A percentile compares a stretch with the other conserved stretches of the same genome.
phyloP scores from a whole-genome alignment of 2,888 invertebrate species.

The Trichopoda pennipes region DNA sequence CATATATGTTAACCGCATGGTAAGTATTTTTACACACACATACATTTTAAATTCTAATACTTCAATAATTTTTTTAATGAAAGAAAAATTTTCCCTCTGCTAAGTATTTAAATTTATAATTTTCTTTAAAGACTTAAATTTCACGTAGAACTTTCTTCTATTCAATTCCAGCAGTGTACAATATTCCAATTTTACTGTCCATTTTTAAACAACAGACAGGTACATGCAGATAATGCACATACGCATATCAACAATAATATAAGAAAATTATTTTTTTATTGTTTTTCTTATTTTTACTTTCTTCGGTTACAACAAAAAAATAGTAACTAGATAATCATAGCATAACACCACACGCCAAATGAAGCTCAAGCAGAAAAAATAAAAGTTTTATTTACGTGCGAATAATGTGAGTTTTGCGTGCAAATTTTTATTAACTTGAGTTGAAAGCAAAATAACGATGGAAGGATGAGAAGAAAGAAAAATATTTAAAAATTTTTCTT shows the following conservation, averaged over 20 bases:
- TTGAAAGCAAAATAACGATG: background rate
- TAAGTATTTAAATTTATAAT: no score
- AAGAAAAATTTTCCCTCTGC: no score
- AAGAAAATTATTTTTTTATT: no score
- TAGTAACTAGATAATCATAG: background rate
- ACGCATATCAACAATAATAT: conserved; percentile 4
- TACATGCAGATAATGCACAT: background rate
- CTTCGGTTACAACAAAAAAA: background rate
- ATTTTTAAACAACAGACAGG: background rate
- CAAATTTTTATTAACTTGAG: conserved; percentile 60
- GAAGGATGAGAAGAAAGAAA: background rate
- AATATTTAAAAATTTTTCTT: conserved; percentile 52
- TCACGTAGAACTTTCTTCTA: no score
- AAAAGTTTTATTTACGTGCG: conserved; percentile 67
- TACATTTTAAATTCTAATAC: no score
- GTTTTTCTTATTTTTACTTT: conserved; percentile 26
- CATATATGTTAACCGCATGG: no score
- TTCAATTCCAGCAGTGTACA: no score
- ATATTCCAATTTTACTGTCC: no score
- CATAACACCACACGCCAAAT: conserved; percentile 8
- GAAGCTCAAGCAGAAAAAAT: conserved; percentile 25
- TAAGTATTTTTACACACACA: no score
- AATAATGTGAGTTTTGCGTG: conserved; percentile 70
- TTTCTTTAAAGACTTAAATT: no score
- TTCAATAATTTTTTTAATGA: no score